Evolutionary conservation across 1,140 invertebrate genomes (phyloP).

Genomic region (Rhysida immarginata): DNA sequence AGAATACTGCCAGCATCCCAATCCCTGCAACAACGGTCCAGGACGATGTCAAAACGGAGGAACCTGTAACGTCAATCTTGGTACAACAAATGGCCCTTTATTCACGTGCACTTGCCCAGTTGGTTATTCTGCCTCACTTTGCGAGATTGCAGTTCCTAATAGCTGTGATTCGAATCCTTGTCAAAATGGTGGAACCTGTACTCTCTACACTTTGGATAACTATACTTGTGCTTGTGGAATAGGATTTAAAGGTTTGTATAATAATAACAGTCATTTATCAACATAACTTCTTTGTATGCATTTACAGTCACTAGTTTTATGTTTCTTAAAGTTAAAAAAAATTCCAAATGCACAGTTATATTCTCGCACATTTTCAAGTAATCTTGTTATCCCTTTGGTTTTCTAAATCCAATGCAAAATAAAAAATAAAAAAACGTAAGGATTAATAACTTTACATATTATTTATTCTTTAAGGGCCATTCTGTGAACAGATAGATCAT

Average conservation of each 20-base stretch:
- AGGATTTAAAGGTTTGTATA: constrained; percentile 78
- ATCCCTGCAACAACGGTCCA: constrained; percentile 74
- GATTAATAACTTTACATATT: background rate
- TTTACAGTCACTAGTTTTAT: no score
- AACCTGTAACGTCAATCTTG: constrained; percentile 61
- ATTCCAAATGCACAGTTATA: no score
- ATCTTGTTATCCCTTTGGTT: no score
- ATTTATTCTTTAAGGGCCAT: constrained; percentile 43
- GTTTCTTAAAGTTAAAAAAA: no score
- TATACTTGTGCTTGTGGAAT: constrained; percentile 68
- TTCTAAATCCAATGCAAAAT: no score
- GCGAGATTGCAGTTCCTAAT: constrained; percentile 76
- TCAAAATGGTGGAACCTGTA: constrained; percentile 67
- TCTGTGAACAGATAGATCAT: constrained; percentile 74
- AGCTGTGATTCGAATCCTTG: constrained; percentile 80
- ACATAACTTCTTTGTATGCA: no score
- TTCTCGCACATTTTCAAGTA: no score
- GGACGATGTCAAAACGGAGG: constrained; percentile 82
- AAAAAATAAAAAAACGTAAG: background rate
- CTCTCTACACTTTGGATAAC: constrained; percentile 49
- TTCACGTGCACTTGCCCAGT: constrained; percentile 76
- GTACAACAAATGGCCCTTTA: constrained; percentile 44
- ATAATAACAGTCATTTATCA: no score
- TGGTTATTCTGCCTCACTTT: constrained; percentile 80
- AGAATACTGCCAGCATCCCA: constrained; percentile 81